Conservation (phyloP, 2,888 invertebrate genomes). For the Limnephilus auricula region DNA sequence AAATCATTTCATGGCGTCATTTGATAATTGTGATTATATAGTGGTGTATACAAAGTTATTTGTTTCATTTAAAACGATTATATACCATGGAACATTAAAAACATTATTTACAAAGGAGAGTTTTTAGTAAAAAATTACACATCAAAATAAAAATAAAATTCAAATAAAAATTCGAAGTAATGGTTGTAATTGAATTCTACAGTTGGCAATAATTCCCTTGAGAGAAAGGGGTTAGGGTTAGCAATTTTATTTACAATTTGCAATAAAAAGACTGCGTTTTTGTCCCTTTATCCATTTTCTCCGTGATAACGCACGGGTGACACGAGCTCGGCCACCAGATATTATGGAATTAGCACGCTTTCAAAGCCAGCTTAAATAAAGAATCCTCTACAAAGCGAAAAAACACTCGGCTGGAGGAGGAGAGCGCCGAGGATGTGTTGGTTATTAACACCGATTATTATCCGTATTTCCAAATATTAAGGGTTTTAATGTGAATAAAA, state of each 20-base stretch:
- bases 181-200: background rate
- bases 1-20: too few relatives aligned
- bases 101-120: too few relatives aligned
- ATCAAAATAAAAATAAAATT: too few relatives aligned
- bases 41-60: too few relatives aligned
- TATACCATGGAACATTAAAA: too few relatives aligned
- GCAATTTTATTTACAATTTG: background rate
- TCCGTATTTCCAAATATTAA: too few relatives aligned
- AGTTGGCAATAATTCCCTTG: background rate
- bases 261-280: background rate
- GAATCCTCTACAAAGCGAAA: slow-evolving; percentile 6
- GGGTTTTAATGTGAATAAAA: background rate
- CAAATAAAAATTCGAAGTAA: too few relatives aligned
- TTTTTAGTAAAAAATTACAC: too few relatives aligned
- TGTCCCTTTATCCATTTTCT: background rate
- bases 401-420: background rate
- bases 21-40: too few relatives aligned
- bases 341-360: slow-evolving; percentile 2
- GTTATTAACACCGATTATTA: background rate
- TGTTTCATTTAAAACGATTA: too few relatives aligned
- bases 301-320: background rate
- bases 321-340: background rate
- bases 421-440: background rate
- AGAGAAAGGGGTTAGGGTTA: background rate
- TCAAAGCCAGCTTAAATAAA: slow-evolving; percentile 7